These are phyloP conservation scores for Abrostola triplasia DNA, from an alignment of 2,888 invertebrate species.

Conservation along the genomic window DNA sequence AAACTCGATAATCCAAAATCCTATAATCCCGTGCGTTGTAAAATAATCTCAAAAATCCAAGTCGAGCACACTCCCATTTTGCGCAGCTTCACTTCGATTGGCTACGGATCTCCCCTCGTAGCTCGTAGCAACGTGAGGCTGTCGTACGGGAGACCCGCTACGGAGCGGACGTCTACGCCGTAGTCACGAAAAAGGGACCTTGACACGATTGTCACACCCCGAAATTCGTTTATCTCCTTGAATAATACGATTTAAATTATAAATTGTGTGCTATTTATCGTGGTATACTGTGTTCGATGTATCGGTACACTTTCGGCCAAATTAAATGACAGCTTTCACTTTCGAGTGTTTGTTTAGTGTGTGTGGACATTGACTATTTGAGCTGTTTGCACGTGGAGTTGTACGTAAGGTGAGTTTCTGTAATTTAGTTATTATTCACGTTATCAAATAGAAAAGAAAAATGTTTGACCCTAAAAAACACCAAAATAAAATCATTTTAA, in stretches of 20 bases:
- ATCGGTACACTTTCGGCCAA: constrained; percentile 40
- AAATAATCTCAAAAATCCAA: constrained; percentile 65
- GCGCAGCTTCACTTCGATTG: constrained; percentile 87
- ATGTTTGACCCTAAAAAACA: background rate
- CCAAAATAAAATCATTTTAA: background rate
- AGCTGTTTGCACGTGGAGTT: constrained; percentile 63
- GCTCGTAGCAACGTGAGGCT: constrained; percentile 87
- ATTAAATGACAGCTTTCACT: constrained; percentile 45
- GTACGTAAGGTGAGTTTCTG: constrained; percentile 65
- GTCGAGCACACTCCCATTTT: constrained; percentile 74
- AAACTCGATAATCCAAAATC: constrained; percentile 36
- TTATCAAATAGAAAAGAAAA: background rate
- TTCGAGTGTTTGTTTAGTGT: constrained; percentile 67
- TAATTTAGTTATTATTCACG: constrained; percentile 25
- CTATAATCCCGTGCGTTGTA: constrained; percentile 60
- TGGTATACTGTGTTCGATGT: constrained; percentile 36
- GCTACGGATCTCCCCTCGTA: constrained; percentile 85
- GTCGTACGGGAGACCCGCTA: constrained; percentile 84
- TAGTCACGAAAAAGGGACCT: constrained; percentile 72
- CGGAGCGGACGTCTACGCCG: constrained; percentile 84
- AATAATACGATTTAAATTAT: constrained; percentile 51
- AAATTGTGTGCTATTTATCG: constrained; percentile 44
- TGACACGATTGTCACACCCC: constrained; percentile 82
- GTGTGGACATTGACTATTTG: constrained; percentile 63
- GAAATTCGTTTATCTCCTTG: constrained; percentile 63